Percentiles rank a stretch among this genome's conserved stretches.
Evolutionary conservation across 2,113 vertebrate genomes (phyloP).

Genomic region (Hyperoodon ampullatus): DNA sequence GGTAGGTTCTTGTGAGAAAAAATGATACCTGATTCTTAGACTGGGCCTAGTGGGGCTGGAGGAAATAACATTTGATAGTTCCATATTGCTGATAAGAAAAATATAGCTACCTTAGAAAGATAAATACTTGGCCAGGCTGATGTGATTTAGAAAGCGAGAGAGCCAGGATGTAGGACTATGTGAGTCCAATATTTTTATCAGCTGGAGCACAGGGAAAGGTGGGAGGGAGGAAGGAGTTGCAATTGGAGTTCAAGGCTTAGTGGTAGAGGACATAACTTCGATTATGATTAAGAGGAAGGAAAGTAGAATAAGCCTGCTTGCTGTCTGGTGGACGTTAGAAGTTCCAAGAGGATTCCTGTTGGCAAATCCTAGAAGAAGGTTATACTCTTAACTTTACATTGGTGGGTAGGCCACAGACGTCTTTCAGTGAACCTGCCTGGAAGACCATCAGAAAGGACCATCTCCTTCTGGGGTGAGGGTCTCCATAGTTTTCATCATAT

Average conservation of each 20-base stretch:
- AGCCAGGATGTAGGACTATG: slow-evolving; percentile 7
- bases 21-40: slow-evolving; percentile 8
- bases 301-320: neutral
- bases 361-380: neutral
- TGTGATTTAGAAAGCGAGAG: slow-evolving; percentile 10
- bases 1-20: neutral
- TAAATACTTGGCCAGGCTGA: neutral
- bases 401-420: neutral
- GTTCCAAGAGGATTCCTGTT: neutral
- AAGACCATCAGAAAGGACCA: neutral
- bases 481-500: slow-evolving; percentile 10
- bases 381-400: neutral
- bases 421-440: slow-evolving; percentile 1
- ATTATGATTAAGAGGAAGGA: neutral
- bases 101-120: slow-evolving; percentile 16
- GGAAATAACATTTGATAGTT: slow-evolving; percentile 41
- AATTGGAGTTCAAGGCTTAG: neutral
- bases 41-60: neutral
- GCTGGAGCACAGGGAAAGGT: neutral
- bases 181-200: slow-evolving; percentile 17
- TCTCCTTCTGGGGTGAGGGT: neutral
- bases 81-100: slow-evolving; percentile 24
- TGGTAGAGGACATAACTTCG: neutral
- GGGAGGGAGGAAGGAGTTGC: neutral
- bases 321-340: neutral